Conservation (phyloP, 2,113 vertebrate genomes). For the Clarias batrachus region DNA sequence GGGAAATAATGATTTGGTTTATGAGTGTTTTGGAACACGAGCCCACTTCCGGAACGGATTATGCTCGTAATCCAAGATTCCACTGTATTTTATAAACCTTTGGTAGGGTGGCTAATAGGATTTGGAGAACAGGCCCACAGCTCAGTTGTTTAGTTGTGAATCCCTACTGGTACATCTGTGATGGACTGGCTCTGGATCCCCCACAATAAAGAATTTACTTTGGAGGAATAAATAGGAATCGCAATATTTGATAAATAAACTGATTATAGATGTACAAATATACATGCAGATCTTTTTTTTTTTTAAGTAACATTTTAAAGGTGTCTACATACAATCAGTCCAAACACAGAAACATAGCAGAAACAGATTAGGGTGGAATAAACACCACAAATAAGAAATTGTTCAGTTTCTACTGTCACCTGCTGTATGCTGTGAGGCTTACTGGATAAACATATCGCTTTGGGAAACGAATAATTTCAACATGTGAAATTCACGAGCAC, state of each 20-base stretch:
- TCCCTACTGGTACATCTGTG: not conserved
- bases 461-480: constrained; percentile 44
- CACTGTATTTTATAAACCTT: not conserved
- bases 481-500: constrained; percentile 43
- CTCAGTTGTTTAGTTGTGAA: not conserved
- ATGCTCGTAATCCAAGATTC: too few species aligned
- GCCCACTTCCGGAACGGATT: too few species aligned
- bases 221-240: not conserved
- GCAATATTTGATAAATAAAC: not conserved
- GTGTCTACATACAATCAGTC: constrained; percentile 24
- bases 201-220: not conserved
- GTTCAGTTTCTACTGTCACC: constrained; percentile 30
- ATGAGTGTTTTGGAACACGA: too few species aligned
- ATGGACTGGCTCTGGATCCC: not conserved
- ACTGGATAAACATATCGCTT: constrained; percentile 34
- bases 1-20: too few species aligned
- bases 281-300: not conserved
- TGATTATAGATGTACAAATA: not conserved
- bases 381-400: constrained; percentile 46
- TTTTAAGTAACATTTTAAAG: not conserved
- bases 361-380: constrained; percentile 47
- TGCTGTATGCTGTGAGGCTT: not conserved
- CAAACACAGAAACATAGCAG: constrained; percentile 38
- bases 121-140: not conserved
- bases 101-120: not conserved